These are phyloP conservation scores for Diadophis punctatus DNA, from an alignment of 2,113 vertebrate species.

Conservation along the genomic window DNA sequence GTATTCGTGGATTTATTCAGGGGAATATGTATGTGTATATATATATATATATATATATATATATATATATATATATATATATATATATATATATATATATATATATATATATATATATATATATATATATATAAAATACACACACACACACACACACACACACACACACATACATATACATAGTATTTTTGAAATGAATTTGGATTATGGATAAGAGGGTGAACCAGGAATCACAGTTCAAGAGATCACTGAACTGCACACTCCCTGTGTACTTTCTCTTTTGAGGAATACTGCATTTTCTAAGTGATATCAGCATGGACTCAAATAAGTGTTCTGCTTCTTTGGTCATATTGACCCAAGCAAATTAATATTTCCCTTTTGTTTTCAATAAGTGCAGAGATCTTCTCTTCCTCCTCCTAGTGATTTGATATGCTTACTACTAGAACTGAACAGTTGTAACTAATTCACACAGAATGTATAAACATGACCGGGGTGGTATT, in stretches of 20 bases:
- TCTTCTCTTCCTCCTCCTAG: neutral
- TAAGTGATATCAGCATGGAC: neutral
- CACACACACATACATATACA: no score
- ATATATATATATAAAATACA: no score
- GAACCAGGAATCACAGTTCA: neutral
- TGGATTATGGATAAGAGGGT: neutral
- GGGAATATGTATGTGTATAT: no score
- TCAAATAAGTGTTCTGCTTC: neutral
- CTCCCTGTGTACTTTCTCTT: neutral
- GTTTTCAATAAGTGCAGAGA: neutral
- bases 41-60: no score
- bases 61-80: no score
- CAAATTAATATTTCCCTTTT: neutral
- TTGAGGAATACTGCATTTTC: neutral
- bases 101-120: no score
- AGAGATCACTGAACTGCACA: neutral
- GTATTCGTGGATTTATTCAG: neutral
- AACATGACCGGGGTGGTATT: neutral
- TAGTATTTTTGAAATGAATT: neutral
- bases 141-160: no score
- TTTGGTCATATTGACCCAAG: neutral
- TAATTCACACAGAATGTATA: neutral
- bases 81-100: no score
- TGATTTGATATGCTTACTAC: neutral
- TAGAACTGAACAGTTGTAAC: neutral